A percentile compares a stretch with the other conserved stretches of the same genome.
phyloP scores from a whole-genome alignment of 1,140 invertebrate genomes.

The Zaprionus ghesquierei region DNA sequence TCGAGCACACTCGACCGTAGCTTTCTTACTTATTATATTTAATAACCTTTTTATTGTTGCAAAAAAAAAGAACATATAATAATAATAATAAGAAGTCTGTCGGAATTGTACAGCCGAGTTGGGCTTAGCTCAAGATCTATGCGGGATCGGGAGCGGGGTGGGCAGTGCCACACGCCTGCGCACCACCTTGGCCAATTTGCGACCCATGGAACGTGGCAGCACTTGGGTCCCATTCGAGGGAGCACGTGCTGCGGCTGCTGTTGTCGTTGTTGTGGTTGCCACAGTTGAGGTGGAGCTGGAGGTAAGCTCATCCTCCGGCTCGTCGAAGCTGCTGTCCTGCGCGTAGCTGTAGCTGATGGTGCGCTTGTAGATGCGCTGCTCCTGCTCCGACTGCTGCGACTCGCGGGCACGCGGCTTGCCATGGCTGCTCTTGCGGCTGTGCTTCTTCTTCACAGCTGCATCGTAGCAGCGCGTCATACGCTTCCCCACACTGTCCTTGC shows the following conservation, averaged over 20 bases:
- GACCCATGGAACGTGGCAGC: not conserved
- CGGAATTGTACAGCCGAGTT: not conserved
- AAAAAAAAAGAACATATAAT: not conserved
- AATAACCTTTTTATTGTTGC: not conserved
- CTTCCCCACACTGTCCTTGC: slow-evolving; percentile 50
- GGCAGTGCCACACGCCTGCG: not conserved
- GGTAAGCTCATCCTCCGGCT: not conserved
- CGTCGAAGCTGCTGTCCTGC: slow-evolving; percentile 24
- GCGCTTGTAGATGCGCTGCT: slow-evolving; percentile 68
- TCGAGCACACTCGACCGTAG: too few species aligned
- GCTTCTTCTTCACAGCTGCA: slow-evolving; percentile 2
- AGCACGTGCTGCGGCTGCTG: not conserved
- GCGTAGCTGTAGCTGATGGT: slow-evolving; percentile 66
- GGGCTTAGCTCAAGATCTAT: not conserved
- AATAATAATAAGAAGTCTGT: not conserved
- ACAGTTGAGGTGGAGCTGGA: not conserved
- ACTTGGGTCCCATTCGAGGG: not conserved
- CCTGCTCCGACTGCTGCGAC: slow-evolving; percentile 42
- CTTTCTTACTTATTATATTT: not conserved
- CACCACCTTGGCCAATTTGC: slow-evolving; percentile 1
- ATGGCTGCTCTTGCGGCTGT: slow-evolving; percentile 10
- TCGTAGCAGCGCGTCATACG: slow-evolving; percentile 55
- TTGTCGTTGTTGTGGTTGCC: not conserved
- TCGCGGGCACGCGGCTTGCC: slow-evolving; percentile 9
- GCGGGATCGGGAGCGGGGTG: not conserved